Conservation (phyloP, 2,888 invertebrate species). For the Agonopterix alstromeriana region DNA sequence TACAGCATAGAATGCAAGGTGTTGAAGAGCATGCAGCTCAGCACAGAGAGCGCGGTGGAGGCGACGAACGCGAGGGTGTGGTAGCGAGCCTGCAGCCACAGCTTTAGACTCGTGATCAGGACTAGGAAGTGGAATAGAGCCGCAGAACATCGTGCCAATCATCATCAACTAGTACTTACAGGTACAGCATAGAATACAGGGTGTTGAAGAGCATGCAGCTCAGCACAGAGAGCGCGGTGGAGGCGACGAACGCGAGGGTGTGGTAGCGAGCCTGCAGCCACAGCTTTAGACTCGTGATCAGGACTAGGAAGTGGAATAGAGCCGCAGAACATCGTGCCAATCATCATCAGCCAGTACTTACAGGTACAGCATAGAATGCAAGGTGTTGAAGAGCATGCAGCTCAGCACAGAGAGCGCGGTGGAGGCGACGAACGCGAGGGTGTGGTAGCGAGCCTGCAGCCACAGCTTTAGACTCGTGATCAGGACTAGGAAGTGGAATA, state of each 20-base stretch:
- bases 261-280: too few species aligned
- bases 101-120: too few species aligned
- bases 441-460: too few species aligned
- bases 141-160: conserved; percentile 71
- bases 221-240: conserved; percentile 56
- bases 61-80: too few species aligned
- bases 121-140: conserved; percentile 77
- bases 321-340: conserved; percentile 76
- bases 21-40: conserved; percentile 73
- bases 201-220: conserved; percentile 72
- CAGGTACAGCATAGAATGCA: conserved; percentile 76
- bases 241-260: too few species aligned
- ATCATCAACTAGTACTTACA: conserved; percentile 66
- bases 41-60: conserved; percentile 58
- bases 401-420: conserved; percentile 48
- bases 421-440: conserved; percentile 81
- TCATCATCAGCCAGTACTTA: conserved; percentile 53
- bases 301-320: conserved; percentile 73
- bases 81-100: too few species aligned
- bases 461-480: too few species aligned
- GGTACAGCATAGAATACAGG: conserved; percentile 74
- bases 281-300: too few species aligned
- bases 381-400: conserved; percentile 71
- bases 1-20: conserved; percentile 75
- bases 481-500: conserved; percentile 77